Percentiles rank a stretch among this genome's conserved stretches.
Conservation (phyloP, 2,888 invertebrate species). For the Trachelus troglodyta region DNA sequence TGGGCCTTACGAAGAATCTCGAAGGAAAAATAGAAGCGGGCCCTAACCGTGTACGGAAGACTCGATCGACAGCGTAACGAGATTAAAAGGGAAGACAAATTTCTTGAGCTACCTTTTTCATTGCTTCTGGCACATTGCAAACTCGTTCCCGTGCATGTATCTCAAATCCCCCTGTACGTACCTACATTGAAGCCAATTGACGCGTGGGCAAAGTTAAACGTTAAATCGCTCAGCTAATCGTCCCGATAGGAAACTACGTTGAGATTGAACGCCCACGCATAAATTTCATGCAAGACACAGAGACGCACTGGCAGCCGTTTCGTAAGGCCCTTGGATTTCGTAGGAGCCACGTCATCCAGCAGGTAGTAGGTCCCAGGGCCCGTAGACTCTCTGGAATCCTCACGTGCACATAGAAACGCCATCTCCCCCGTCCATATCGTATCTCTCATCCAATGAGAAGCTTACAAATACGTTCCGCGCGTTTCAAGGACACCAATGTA, state of each 20-base stretch:
- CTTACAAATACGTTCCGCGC: conserved; percentile 9
- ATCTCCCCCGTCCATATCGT: not conserved
- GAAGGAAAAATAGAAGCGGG: not conserved
- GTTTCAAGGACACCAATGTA: not conserved
- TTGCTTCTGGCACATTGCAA: not conserved
- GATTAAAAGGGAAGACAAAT: not conserved
- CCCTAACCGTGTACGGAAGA: not conserved
- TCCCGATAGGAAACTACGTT: conserved; percentile 38
- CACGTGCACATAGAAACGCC: conserved; percentile 8
- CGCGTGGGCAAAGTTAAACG: conserved; percentile 54
- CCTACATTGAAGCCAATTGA: conserved; percentile 35
- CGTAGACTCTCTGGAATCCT: conserved; percentile 40
- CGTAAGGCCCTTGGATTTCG: conserved; percentile 4
- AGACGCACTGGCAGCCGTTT: not conserved
- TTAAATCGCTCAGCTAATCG: conserved; percentile 50
- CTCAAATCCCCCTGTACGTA: not conserved
- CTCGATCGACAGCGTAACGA: not conserved
- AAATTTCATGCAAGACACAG: not conserved
- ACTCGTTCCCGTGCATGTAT: conserved; percentile 19
- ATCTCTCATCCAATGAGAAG: not conserved
- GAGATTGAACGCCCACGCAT: conserved; percentile 46
- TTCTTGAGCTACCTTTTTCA: not conserved
- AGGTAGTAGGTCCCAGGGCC: conserved; percentile 37
- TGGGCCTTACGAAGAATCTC: not conserved
- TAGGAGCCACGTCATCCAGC: conserved; percentile 33